Base-by-base conservation (phyloP, 2,113 vertebrate genomes). In the Ovis canadensis region DNA sequence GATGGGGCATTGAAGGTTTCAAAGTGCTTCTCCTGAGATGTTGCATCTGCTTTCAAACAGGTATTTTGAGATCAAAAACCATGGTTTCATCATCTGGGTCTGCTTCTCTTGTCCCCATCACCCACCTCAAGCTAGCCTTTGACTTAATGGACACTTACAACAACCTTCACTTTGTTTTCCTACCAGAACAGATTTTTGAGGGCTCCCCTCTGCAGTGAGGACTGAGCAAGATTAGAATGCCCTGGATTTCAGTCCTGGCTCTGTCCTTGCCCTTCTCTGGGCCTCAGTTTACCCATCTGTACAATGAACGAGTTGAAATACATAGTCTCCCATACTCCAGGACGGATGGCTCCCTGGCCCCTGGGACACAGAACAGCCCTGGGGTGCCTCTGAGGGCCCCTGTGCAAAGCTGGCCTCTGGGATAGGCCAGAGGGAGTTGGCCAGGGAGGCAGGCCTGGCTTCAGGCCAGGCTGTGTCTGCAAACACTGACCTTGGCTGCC, bases 401-500 rank as follows among this genome's bases (percentile, higher is more conserved):
- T 82, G 83, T 67, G 91, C 83, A 92, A 81, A 97, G 80, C 86
- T 10, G 13, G 95, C 95, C 94, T 91, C 88, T 50, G 91, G 93
- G 96, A 96, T 27, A 71, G 95, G 97, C 94, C 27, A 0, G 25
- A 97, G 96, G 93, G 96, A 98, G 97, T 95, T 88, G 96, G 96
- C 96, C 90, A 11, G 54, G 77, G 91, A 98, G 86, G 96, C 95
- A 93, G 98, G 96, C 91, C 98, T 98, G 98, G 98, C 97, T 92
- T 67, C 7, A 88, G 64, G 97, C 98, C 98, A 98, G 96, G 85
- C 98, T 98, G 82, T 97, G 98, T 98, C 98, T 98, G 98, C 97
- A 98, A 99, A 98, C 98, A 98, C 98, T 98, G 98, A 98, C 96
- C 98, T 99, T 99, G 99, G 99, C 99, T 90, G 98, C 97, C 36